Percentiles rank a stretch among this genome's conserved stretches.
Conservation (phyloP, 2,113 vertebrate genomes). For the Lasiurus borealis region DNA sequence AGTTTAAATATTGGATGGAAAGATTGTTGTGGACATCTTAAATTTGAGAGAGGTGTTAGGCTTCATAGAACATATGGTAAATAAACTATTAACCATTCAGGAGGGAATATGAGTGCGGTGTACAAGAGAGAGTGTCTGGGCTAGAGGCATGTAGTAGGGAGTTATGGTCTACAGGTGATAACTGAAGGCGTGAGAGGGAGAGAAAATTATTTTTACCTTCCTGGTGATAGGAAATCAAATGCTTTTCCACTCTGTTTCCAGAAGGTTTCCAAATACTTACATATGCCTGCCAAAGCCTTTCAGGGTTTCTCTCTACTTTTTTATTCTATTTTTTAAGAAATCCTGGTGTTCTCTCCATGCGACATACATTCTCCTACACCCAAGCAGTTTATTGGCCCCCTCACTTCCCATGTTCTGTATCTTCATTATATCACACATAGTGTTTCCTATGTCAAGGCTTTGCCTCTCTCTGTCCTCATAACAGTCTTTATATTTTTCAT, state of each 20-base stretch:
- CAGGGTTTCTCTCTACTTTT: neutral
- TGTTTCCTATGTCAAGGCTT: neutral
- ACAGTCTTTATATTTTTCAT: neutral
- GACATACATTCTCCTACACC: fast-evolving
- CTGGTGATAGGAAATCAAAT: neutral
- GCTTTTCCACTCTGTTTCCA: neutral
- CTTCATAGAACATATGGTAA: neutral
- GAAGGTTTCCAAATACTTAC: neutral
- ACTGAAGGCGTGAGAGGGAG: neutral
- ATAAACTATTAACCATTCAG: neutral
- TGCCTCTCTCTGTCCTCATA: neutral
- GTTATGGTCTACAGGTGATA: neutral
- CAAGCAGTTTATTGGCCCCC: neutral
- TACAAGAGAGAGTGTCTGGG: neutral
- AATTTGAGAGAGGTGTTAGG: neutral
- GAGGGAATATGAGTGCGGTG: neutral
- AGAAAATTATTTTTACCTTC: neutral
- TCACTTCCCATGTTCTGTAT: neutral
- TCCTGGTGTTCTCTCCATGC: neutral
- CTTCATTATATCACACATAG: neutral
- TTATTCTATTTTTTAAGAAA: neutral
- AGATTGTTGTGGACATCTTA: neutral
- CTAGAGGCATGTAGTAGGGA: neutral
- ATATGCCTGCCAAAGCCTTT: neutral
- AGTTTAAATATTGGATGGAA: neutral